Percentiles rank a stretch among this genome's conserved stretches.
phyloP scores from a whole-genome alignment of 2,113 vertebrate genomes.

The Mungos mungo region DNA sequence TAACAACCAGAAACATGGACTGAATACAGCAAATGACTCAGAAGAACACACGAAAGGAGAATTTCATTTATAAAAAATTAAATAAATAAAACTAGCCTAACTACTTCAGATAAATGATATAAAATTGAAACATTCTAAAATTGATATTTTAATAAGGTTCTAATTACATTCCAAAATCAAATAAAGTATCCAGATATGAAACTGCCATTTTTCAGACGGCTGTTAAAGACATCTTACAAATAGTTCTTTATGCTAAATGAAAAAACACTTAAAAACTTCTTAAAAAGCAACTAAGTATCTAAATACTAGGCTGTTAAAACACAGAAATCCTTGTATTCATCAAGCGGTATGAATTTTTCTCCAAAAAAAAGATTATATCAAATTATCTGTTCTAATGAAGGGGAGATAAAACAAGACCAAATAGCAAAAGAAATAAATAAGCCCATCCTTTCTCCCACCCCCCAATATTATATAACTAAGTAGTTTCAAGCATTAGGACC shows the following conservation, averaged over 20 bases:
- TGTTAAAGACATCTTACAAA: not conserved
- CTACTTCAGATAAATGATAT: not conserved
- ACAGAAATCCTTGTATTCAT: not conserved
- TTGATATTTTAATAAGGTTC: not conserved
- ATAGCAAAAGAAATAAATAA: not conserved
- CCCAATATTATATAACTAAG: not conserved
- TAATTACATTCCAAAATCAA: not conserved
- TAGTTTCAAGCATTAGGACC: not conserved
- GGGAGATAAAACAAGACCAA: not conserved
- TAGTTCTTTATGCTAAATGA: not conserved
- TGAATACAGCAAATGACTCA: not conserved
- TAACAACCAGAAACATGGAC: not conserved
- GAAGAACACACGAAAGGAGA: not conserved
- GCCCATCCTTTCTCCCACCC: too few relatives aligned
- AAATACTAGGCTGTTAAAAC: not conserved
- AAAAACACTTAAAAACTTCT: not conserved
- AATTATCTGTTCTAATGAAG: conserved; percentile 25
- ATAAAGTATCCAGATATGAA: conserved; percentile 25
- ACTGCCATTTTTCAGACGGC: conserved; percentile 3
- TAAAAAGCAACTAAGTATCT: not conserved
- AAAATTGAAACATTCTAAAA: conserved; percentile 29
- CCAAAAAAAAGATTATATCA: not conserved
- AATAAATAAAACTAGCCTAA: not conserved
- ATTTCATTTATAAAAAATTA: not conserved
- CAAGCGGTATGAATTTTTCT: not conserved